phyloP scores from a whole-genome alignment of 2,888 invertebrate genomes.

The Spodoptera littoralis region DNA sequence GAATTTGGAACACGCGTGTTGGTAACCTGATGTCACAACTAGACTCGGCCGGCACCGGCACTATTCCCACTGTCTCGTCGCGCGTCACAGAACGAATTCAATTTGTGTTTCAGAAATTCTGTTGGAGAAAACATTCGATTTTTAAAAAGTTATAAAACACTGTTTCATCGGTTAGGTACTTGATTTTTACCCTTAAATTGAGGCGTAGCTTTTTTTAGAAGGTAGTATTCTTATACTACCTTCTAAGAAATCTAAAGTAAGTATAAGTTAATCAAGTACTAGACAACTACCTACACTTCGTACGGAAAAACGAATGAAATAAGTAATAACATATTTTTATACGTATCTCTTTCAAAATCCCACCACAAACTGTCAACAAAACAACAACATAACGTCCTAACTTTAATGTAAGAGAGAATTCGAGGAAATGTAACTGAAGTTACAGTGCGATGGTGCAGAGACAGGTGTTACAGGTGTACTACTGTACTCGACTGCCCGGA shows the following conservation, averaged over 20 bases:
- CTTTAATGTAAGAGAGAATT: slow-evolving; percentile 11
- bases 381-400: not conserved
- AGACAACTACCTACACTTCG: too few species aligned
- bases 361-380: too few species aligned
- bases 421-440: slow-evolving; percentile 15
- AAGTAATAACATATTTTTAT: too few species aligned
- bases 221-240: too few species aligned
- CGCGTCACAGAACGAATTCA: slow-evolving; percentile 4
- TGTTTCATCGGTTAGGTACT: not conserved
- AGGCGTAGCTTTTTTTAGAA: too few species aligned
- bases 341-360: too few species aligned
- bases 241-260: too few species aligned
- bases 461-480: slow-evolving; percentile 1
- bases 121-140: not conserved
- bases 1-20: slow-evolving; percentile 25
- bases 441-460: slow-evolving; percentile 36
- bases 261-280: too few species aligned
- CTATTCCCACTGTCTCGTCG: slow-evolving; percentile 7
- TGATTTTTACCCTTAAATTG: too few species aligned
- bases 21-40: slow-evolving; percentile 21
- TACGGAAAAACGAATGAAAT: too few species aligned
- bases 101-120: slow-evolving; percentile 9
- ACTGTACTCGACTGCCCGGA: slow-evolving; percentile 13
- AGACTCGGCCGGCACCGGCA: not conserved
- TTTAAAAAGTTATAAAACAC: not conserved